Conservation (phyloP, 2,888 invertebrate species). For the Aleiodes alternator region DNA sequence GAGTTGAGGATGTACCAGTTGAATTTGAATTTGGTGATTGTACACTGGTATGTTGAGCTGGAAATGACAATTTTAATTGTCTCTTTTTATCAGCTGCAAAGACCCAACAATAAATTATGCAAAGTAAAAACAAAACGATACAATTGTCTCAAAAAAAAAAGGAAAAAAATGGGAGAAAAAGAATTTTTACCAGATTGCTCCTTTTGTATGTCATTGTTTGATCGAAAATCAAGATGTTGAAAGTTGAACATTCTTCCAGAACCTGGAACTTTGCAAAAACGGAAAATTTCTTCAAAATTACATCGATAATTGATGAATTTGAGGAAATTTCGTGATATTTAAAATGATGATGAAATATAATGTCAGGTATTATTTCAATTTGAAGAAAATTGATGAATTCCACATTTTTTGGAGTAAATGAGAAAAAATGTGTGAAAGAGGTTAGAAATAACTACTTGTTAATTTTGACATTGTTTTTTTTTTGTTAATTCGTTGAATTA, state of each 20-base stretch:
- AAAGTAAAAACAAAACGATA: constrained; percentile 11
- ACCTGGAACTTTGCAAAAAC: constrained; percentile 60
- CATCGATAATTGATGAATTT: too few species aligned
- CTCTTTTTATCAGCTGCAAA: constrained; percentile 77
- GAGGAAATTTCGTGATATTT: too few species aligned
- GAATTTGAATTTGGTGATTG: constrained; percentile 73
- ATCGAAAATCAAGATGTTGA: constrained; percentile 71
- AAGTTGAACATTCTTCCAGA: constrained; percentile 69
- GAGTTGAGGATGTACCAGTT: constrained; percentile 65
- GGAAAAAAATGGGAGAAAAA: background rate
- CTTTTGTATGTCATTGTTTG: constrained; percentile 72
- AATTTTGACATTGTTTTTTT: constrained; percentile 11
- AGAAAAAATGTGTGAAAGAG: constrained; percentile 18
- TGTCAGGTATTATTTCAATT: too few species aligned
- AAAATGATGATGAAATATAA: too few species aligned
- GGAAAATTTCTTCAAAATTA: background rate
- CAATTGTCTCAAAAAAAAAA: background rate
- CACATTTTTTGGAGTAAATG: constrained; percentile 6
- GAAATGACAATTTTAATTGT: constrained; percentile 79
- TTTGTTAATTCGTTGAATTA: constrained; percentile 49
- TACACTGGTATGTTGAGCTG: constrained; percentile 75
- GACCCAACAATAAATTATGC: constrained; percentile 34
- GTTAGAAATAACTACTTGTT: constrained; percentile 45
- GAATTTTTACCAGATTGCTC: constrained; percentile 69
- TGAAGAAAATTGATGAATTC: background rate